Conservation (phyloP, 2,888 invertebrate genomes). For the Venusia cambrica region DNA sequence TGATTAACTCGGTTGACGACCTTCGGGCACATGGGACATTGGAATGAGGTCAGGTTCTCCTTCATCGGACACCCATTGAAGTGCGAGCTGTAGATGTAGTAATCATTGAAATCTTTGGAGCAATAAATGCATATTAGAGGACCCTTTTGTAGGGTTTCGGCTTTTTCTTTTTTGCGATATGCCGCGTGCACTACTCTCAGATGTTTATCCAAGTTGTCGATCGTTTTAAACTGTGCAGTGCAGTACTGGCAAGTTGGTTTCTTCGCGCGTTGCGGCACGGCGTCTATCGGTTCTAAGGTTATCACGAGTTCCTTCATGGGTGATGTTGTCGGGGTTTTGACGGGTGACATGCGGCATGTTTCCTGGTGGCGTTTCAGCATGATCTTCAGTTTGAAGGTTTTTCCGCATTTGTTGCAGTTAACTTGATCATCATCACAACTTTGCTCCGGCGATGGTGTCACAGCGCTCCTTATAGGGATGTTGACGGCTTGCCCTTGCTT, state of each 20-base stretch:
- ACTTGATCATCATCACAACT: conserved; percentile 57
- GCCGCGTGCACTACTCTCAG: conserved; percentile 65
- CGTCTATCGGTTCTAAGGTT: conserved; percentile 61
- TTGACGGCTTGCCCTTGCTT: conserved; percentile 30
- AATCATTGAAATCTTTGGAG: conserved; percentile 50
- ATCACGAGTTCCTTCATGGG: conserved; percentile 59
- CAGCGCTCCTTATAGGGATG: conserved; percentile 36
- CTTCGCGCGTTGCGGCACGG: conserved; percentile 20
- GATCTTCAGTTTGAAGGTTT: conserved; percentile 70
- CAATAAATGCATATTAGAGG: conserved; percentile 64
- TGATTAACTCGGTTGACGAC: conserved; percentile 41
- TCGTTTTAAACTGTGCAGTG: conserved; percentile 54
- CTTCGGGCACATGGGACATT: conserved; percentile 60
- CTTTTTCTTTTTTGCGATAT: conserved; percentile 41
- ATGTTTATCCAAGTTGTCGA: conserved; percentile 63
- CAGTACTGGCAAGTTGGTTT: conserved; percentile 58
- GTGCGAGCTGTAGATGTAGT: conserved; percentile 54
- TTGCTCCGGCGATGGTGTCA: no score
- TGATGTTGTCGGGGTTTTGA: conserved; percentile 32
- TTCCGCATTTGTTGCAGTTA: conserved; percentile 60
- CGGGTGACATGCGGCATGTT: conserved; percentile 43
- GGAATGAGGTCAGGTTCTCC: conserved; percentile 37
- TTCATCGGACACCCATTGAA: conserved; percentile 50
- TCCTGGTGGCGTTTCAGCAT: conserved; percentile 70
- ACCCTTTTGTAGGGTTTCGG: conserved; percentile 27